Conservation (phyloP, 2,113 vertebrate species). For the Sterrhoptilus dennistouni region DNA sequence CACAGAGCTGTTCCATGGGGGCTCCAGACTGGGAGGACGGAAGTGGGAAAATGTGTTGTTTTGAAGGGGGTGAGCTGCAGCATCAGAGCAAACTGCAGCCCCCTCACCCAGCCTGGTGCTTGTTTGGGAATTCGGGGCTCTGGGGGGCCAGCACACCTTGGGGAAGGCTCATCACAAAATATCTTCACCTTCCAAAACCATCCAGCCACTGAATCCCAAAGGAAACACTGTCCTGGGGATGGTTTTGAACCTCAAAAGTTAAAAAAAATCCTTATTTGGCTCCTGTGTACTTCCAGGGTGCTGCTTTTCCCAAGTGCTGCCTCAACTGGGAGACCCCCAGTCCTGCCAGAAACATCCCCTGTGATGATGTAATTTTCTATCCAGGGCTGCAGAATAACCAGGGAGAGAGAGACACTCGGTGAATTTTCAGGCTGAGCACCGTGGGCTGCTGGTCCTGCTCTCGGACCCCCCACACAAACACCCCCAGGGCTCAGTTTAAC, state of each 20-base stretch:
- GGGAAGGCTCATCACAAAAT: not conserved
- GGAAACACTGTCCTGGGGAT: not conserved
- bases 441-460: not conserved
- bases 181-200: not conserved
- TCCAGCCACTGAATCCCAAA: rapidly evolving
- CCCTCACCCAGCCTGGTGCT: rapidly evolving
- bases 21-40: not conserved
- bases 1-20: not conserved
- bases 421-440: not conserved
- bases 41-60: not conserved
- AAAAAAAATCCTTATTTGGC: rapidly evolving
- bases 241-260: not conserved
- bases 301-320: not conserved
- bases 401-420: not conserved
- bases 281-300: not conserved
- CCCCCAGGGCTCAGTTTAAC: not conserved
- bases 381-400: not conserved
- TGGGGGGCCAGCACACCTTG: not conserved
- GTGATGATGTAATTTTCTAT: rapidly evolving
- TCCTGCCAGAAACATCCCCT: not conserved
- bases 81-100: not conserved
- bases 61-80: not conserved
- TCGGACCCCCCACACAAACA: not conserved
- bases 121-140: not conserved
- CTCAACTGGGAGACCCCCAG: not conserved